Conservation (phyloP, 2,113 vertebrate species). For the Heptranchias perlo region DNA sequence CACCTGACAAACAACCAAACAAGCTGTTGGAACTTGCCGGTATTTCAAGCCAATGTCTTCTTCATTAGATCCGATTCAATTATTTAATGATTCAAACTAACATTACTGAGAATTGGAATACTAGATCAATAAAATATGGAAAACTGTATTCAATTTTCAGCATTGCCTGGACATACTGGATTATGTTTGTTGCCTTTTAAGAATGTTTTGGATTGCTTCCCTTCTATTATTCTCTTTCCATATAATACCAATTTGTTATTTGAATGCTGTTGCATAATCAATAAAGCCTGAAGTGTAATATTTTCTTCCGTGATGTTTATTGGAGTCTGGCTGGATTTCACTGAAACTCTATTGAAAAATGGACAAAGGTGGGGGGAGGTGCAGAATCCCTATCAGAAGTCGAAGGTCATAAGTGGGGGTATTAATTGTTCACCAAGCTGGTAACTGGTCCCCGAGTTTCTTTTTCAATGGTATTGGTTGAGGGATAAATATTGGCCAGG, state of each 20-base stretch:
- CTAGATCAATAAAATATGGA: not conserved
- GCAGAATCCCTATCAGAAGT: not conserved
- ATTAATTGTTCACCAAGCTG: not conserved
- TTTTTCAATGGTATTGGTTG: not conserved
- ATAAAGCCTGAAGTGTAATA: not conserved
- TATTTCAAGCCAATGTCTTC: not conserved
- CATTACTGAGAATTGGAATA: not conserved
- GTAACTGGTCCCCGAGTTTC: not conserved
- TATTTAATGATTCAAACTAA: not conserved
- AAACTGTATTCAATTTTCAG: not conserved
- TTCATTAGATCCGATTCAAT: not conserved
- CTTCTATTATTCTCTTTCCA: not conserved
- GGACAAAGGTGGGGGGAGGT: not conserved
- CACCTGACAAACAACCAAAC: constrained; percentile 7
- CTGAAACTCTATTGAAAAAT: not conserved
- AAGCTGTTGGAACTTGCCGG: not conserved
- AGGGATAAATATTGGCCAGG: not conserved
- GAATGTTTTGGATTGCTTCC: not conserved
- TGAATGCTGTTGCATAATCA: not conserved
- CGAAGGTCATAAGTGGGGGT: not conserved
- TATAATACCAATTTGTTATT: not conserved
- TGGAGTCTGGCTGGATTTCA: not conserved
- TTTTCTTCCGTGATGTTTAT: not conserved
- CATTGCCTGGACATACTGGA: not conserved
- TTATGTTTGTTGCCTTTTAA: not conserved